A percentile compares a stretch with the other conserved stretches of the same genome.
phyloP scores from a whole-genome alignment of 2,113 vertebrate species.

The Panthera uncia region DNA sequence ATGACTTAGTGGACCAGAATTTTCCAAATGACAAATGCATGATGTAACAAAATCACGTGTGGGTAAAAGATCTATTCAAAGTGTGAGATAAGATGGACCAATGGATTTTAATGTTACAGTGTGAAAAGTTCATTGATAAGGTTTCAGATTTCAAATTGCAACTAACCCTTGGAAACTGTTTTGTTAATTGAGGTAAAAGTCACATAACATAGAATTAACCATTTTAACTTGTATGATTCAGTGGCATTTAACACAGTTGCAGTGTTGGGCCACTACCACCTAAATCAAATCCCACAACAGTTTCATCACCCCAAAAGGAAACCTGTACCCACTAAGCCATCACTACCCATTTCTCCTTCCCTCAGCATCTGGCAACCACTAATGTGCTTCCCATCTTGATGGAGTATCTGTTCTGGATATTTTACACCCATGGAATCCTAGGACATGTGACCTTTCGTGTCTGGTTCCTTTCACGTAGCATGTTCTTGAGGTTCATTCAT shows the following conservation, averaged over 20 bases:
- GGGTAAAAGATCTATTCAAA: not conserved
- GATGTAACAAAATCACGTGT: not conserved
- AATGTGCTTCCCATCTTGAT: not conserved
- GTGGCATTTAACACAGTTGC: not conserved
- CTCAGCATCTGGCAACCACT: not conserved
- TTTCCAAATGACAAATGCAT: not conserved
- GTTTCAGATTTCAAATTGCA: conserved; percentile 14
- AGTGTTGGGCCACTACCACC: not conserved
- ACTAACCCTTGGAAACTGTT: conserved; percentile 11
- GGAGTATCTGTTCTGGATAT: not conserved
- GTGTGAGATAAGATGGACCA: not conserved
- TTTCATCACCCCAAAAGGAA: not conserved
- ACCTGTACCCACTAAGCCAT: not conserved
- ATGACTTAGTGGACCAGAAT: not conserved
- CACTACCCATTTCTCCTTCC: not conserved
- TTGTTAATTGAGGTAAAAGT: conserved; percentile 19
- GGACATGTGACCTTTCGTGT: not conserved
- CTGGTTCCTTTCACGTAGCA: not conserved
- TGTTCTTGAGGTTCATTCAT: not conserved
- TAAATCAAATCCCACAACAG: conserved; percentile 17
- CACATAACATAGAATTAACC: not conserved
- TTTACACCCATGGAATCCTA: not conserved
- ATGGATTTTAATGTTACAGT: not conserved
- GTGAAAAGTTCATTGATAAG: not conserved
- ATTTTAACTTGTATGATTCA: not conserved